Conservation (phyloP, 2,113 vertebrate species). For the Cariama cristata region DNA sequence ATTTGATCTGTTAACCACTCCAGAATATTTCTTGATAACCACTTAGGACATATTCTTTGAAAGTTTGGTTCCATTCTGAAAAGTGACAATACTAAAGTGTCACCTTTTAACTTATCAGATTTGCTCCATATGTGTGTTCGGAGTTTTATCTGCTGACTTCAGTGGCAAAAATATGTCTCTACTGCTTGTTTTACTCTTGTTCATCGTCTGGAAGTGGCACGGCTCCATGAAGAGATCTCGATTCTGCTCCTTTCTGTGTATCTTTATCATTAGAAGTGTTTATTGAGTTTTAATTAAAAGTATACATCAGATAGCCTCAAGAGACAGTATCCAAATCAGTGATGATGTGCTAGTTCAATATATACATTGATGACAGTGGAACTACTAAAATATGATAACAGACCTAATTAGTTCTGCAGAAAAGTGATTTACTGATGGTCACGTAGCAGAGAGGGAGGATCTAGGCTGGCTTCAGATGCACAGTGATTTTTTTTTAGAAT, state of each 20-base stretch:
- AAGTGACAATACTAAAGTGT: background rate
- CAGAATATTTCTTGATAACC: background rate
- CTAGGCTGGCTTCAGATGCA: background rate
- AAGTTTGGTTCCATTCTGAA: background rate
- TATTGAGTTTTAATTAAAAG: constrained; percentile 45
- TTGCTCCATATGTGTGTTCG: background rate
- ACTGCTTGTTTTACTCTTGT: background rate
- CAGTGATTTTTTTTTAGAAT: background rate
- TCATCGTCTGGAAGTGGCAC: background rate
- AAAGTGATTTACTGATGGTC: background rate
- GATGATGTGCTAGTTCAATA: background rate
- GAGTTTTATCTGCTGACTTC: background rate
- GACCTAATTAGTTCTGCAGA: background rate
- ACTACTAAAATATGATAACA: background rate
- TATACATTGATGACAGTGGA: background rate
- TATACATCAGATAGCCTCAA: background rate
- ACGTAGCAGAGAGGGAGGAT: background rate
- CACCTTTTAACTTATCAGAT: background rate
- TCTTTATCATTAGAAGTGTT: constrained; percentile 8
- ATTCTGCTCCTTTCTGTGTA: background rate
- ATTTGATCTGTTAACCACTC: background rate
- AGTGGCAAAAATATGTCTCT: background rate
- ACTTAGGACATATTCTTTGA: background rate
- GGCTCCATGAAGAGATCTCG: background rate
- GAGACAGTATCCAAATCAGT: background rate